These are phyloP conservation scores for fruit fly (Drosophila melanogaster) DNA, from an alignment of 1,140 invertebrate species.

Conservation along the genomic window DNA sequence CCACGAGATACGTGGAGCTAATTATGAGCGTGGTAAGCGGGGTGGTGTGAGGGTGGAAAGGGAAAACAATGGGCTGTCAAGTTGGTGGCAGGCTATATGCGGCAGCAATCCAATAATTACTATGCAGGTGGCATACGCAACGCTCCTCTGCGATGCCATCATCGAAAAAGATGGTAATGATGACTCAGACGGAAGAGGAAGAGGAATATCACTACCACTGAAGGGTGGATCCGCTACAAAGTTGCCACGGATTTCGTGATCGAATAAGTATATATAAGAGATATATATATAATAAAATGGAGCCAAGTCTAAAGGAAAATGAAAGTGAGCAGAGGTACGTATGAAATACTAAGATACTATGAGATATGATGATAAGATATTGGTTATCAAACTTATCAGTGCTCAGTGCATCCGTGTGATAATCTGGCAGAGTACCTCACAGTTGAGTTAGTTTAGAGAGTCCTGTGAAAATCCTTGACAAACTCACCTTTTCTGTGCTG, in stretches of 20 bases:
- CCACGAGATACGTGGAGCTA: conserved; percentile 54
- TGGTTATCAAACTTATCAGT: too few relatives aligned
- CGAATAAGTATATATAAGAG: too few relatives aligned
- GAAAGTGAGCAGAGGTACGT: conserved; percentile 21
- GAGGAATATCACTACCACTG: too few relatives aligned
- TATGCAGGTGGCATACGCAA: conserved; percentile 53
- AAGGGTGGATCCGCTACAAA: conserved; percentile 14
- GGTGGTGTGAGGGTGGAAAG: conserved; percentile 15
- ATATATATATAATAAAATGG: too few relatives aligned
- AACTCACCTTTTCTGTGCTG: conserved; percentile 82
- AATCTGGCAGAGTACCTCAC: too few relatives aligned
- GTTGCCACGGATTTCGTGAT: too few relatives aligned
- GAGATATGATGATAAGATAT: too few relatives aligned
- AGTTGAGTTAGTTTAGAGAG: not conserved
- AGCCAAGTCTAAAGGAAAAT: too few relatives aligned
- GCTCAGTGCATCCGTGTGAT: too few relatives aligned
- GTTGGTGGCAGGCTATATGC: conserved; percentile 20
- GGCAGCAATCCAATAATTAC: conserved; percentile 60
- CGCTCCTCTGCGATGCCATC: conserved; percentile 18
- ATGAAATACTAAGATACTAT: too few relatives aligned
- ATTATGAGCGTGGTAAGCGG: conserved; percentile 57
- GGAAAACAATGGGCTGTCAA: conserved; percentile 55
- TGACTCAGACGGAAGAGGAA: conserved; percentile 51
- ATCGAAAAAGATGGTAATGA: conserved; percentile 29
- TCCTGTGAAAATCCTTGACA: too few relatives aligned